Base-by-base conservation (phyloP, 2,888 invertebrate genomes). In the Pachymerium ferrugineum region DNA sequence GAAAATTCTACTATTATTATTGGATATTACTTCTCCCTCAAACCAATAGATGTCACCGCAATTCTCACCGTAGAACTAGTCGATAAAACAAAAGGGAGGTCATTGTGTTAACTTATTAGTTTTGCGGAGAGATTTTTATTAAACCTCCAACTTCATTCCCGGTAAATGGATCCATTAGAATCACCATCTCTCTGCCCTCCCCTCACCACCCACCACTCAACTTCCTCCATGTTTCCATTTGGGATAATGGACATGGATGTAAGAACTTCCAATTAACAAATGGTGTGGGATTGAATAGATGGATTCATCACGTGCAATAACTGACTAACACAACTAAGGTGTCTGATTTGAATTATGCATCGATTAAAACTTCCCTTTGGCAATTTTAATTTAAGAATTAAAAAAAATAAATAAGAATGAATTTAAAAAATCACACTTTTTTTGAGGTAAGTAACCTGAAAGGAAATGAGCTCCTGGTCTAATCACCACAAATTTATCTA, bases 91-190 rank as follows among this genome's bases (percentile, higher is more conserved):
- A 54, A n/a, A 54, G 54, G 10, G 54, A 54, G 54, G 54, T 54
- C 54, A 54, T 54, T 54, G 54, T 54, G 54, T 54, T 54, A 54
- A 54, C 54, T 54, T 54, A 54, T 54, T 54, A 54, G 54, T 54
- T 54, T 54, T 22, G 54, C 28, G 22, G 54, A 54, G 54, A 54
- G 54, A 54, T 54, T 54, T 54, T 54, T 54, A 54, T 54, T 54
- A 54, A 54, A 54, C n/a, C 54, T 54, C 54, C 54, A 54, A 25
- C 54, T 54, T 54, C 54, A 54, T 54, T 54, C 54, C 54, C 54
- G 28, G 54, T 54, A 54, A 54, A 54, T 54, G 54, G 54, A 54
- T 54, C 54, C 54, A 54, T 54, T 54, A 54, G 54, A 54, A 54
- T 25, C 54, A 54, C 54, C 54, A 54, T 14, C 22, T 28, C 12